Evolutionary conservation across 2,888 invertebrate genomes (phyloP).

Genomic region (Sinelater perroti): DNA sequence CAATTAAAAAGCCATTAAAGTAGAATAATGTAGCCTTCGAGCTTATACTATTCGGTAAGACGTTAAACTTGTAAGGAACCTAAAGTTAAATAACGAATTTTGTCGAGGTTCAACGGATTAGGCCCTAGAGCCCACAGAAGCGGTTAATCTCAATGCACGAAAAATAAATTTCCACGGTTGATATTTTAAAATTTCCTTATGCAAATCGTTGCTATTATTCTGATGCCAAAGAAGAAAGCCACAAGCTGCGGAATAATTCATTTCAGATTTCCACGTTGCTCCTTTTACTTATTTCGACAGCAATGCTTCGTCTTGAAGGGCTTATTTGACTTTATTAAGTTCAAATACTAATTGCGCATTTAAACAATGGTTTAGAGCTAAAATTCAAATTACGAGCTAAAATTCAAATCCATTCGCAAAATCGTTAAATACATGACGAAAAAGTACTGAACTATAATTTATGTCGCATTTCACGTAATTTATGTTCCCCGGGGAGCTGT

Average conservation of each 20-base stretch:
- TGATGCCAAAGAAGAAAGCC: background rate
- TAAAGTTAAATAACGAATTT: background rate
- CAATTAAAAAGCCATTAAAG: too few species aligned
- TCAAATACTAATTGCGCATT: too few species aligned
- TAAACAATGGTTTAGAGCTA: too few species aligned
- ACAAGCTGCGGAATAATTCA: background rate
- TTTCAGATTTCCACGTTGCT: background rate
- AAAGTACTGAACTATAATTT: conserved; percentile 8
- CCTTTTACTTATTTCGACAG: background rate
- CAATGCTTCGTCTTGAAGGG: too few species aligned
- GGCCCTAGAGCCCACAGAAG: too few species aligned
- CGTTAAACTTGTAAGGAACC: background rate
- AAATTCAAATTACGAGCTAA: background rate
- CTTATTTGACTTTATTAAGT: too few species aligned
- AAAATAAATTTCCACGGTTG: background rate
- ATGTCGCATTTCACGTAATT: conserved; percentile 6
- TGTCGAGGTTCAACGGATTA: too few species aligned
- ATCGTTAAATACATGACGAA: too few species aligned
- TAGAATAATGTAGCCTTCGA: background rate
- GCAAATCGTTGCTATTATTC: background rate
- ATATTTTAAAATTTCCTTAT: background rate
- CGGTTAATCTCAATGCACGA: too few species aligned
- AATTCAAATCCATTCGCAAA: too few species aligned
- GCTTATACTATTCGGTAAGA: background rate
- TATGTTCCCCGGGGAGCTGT: background rate